Evolutionary conservation across 2,797 vertebrate genomes (phyloP).

Genomic region (Harpagifer antarcticus): DNA sequence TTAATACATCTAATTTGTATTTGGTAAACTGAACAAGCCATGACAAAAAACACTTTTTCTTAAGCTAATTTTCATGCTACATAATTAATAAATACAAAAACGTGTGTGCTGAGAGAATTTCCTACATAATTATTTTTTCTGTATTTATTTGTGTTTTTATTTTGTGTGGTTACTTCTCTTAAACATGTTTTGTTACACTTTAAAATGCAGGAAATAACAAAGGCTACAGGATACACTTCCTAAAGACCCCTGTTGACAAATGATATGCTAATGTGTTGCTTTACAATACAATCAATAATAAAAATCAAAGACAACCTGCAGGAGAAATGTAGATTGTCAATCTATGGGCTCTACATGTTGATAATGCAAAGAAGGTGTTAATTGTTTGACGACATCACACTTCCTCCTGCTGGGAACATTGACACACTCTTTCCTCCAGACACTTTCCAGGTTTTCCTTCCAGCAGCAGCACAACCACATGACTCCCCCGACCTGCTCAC

Average conservation of each 20-base stretch:
- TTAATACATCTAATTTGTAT: not conserved
- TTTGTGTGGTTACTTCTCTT: no score
- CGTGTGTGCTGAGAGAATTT: no score
- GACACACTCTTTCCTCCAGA: constrained; percentile 33
- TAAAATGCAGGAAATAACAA: no score
- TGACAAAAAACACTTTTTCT: not conserved
- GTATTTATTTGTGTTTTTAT: no score
- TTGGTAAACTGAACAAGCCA: not conserved
- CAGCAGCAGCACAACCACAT: constrained; percentile 26
- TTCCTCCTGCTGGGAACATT: not conserved
- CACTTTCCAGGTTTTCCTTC: constrained; percentile 42
- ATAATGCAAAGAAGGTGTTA: not conserved
- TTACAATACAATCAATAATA: not conserved
- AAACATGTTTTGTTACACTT: no score
- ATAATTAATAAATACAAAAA: no score
- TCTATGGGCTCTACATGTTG: not conserved
- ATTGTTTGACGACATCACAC: not conserved
- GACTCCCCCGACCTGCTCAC: not conserved
- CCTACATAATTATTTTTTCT: no score
- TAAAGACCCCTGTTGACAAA: not conserved
- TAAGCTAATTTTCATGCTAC: not conserved
- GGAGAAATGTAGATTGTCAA: not conserved
- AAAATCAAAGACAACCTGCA: constrained; percentile 6
- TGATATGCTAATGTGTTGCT: not conserved
- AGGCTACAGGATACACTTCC: no score